Base-by-base conservation (phyloP, 1,140 invertebrate genomes). In the Penaeus chinensis region DNA sequence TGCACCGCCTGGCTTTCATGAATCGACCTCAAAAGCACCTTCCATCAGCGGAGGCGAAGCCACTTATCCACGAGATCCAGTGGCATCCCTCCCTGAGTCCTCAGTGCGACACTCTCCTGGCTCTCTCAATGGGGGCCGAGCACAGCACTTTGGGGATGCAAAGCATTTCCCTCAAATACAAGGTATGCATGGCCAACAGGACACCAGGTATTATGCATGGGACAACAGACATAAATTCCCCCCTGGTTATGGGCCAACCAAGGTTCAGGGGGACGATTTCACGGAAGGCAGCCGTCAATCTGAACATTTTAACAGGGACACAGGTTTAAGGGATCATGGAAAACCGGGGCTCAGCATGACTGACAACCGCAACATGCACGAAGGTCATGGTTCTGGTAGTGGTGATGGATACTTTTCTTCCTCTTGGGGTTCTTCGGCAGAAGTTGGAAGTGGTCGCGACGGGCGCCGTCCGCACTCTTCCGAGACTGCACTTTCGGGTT, bases 1-100 rank as follows among this genome's bases (percentile, higher is more conserved):
- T 32, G 69, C 86, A 54, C 86, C 86, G 60, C 86, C 86, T 65
- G 86, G 86, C n/a, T 87, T 83, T 54, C 54, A 83, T 54, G 54
- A 54, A 16, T 54, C 54, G 54, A 54, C 54, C 54, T 54, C 54
- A 11, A 11, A 54, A 54, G 54, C 54, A 54, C 54, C 54, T 54
- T 54, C 16, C 54, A 2, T 54, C 54, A 54, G 54, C 54, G 54
- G 54, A 54, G 54, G 16, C 54, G 54, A 54, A 13, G 54, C 54
- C 16, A 54, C 54, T 13, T 54, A 54, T 11, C 54, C 54, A 54
- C 54, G 54, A 16, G 54, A 54, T 54, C 54, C 54, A 54, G 54
- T 54, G 54, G 54, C 54, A 8, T 54, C 24, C 24, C 80, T 27
- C 24, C 65, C 10, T 82, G n/a, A 65, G 24, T 10, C 37, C 80